Base-by-base conservation (phyloP, 2,888 invertebrate genomes). In the Heliconius erato region DNA sequence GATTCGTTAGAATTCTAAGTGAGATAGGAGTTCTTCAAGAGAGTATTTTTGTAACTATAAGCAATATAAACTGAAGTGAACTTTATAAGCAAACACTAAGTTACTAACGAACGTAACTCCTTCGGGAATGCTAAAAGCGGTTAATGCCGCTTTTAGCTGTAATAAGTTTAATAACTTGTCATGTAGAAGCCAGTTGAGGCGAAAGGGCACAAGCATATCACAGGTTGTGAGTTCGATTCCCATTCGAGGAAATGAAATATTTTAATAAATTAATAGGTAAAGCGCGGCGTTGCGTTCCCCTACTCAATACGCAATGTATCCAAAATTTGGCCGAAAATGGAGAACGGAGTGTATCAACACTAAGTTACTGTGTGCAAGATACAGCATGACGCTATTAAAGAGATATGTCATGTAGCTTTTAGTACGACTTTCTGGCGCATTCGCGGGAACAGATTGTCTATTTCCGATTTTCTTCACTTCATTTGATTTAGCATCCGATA, bases 381-480 rank as follows among this genome's bases (percentile, higher is more conserved):
- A 44, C 12, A 44, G 14, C 44, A 3, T 44, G 44, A 44, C 11
- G 44, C 14, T 44, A 44, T 12, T 9, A 63, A 63, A 23, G 9
- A 19, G 54, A 5, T 19, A 11, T 23, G 11, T 74, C 28, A 69
- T 76, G n/a, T 11, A 35, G 59, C n/a, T 59, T 59, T 63, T 59
- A 32, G 54, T 12, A 16, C 54, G 19, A 54, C 11, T 59, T 74
- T 74, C 54, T 74, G 28, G 16, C 23, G n/a, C 1, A 35, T 76
- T 59, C 14, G n/a, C 16, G 63, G 59, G 35, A 59, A 35, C 35
- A 16, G 32, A 59, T 76, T n/a, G 59, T 63, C 23, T 63, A 63
- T 76, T 76, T 76, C 74, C 59, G 7, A 63, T 76, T 76, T n/a
- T 35, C 9, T 76, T 76, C 35, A 74, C 59, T 74, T 35, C 23